Evolutionary conservation across 2,797 vertebrate genomes (phyloP).

Genomic region (Coregonus ussuriensis): DNA sequence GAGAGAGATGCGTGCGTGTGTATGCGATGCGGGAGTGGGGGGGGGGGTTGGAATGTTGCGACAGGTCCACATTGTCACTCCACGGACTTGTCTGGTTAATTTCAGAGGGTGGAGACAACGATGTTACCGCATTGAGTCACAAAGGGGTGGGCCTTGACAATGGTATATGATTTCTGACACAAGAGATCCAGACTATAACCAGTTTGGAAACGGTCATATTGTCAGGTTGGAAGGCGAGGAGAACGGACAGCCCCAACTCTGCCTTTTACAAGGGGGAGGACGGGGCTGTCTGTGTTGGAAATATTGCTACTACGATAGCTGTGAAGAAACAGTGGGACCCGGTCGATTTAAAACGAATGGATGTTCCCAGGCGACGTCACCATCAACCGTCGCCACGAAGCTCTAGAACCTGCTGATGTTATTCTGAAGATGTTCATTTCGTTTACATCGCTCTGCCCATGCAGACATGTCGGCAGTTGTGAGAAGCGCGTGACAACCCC

Average conservation of each 20-base stretch:
- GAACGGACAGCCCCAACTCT: constrained; percentile 55
- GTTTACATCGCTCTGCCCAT: constrained; percentile 59
- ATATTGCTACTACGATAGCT: constrained; percentile 20
- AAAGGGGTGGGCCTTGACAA: constrained; percentile 67
- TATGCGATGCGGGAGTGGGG: constrained; percentile 68
- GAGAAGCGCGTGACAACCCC: constrained; percentile 50
- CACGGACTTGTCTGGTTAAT: constrained; percentile 68
- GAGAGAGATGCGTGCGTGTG: neutral
- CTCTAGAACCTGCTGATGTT: constrained; percentile 62
- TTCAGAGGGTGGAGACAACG: constrained; percentile 70
- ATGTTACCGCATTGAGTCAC: constrained; percentile 69
- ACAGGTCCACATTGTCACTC: constrained; percentile 59
- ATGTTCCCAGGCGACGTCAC: constrained; percentile 78
- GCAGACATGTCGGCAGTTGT: constrained; percentile 49
- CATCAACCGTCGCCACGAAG: constrained; percentile 60
- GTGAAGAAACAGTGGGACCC: constrained; percentile 35
- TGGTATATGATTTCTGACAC: constrained; percentile 74
- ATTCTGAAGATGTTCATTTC: constrained; percentile 63
- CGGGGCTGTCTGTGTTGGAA: constrained; percentile 54
- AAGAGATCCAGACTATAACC: constrained; percentile 59
- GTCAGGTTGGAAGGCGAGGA: constrained; percentile 50
- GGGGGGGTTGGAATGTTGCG: constrained; percentile 36
- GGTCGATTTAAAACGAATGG: constrained; percentile 76
- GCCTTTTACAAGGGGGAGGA: constrained; percentile 47
- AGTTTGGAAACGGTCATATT: constrained; percentile 58